phyloP scores from a whole-genome alignment of 1,140 invertebrate species.

The Chironomus tepperi region DNA sequence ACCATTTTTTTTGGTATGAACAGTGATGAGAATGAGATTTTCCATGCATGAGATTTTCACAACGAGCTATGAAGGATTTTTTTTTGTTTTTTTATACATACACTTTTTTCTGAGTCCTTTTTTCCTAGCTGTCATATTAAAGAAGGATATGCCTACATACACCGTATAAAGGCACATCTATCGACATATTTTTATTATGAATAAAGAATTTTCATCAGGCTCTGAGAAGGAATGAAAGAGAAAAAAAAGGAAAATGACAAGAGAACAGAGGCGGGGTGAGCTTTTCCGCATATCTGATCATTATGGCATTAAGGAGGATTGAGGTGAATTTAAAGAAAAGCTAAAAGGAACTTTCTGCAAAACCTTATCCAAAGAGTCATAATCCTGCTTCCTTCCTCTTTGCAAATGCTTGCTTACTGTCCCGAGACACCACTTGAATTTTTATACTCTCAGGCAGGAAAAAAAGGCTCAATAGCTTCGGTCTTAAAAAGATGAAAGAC shows the following conservation, averaged over 20 bases:
- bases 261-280: not conserved
- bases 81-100: not conserved
- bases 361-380: not conserved
- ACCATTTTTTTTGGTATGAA: not conserved
- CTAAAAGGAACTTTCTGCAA: not conserved
- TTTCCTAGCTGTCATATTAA: not conserved
- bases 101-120: not conserved
- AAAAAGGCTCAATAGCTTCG: not conserved
- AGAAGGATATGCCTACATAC: not conserved
- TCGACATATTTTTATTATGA: not conserved
- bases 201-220: no score
- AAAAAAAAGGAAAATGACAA: no score
- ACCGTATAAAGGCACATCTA: not conserved
- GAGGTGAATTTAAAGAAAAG: not conserved
- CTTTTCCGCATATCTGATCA: not conserved
- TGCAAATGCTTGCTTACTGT: not conserved
- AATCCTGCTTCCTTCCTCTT: not conserved
- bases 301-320: not conserved
- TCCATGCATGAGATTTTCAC: not conserved
- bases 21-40: not conserved
- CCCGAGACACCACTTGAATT: not conserved
- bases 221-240: no score
- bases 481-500: no score
- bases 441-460: not conserved
- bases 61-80: not conserved